Evolutionary conservation across 2,797 vertebrate species (phyloP).

Genomic region (Takifugu rubripes): DNA sequence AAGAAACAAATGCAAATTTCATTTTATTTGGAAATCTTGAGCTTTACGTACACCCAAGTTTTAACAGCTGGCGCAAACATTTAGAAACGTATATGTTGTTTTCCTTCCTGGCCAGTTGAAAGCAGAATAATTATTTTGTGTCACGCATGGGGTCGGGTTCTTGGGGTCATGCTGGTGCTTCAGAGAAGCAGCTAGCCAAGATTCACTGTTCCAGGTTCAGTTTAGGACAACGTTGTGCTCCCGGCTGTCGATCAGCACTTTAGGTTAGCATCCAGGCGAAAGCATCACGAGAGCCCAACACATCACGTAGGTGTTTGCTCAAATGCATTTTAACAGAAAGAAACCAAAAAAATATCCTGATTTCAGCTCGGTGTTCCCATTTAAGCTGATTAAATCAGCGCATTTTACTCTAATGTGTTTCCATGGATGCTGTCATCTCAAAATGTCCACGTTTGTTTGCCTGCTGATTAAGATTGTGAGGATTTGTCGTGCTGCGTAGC

Average conservation of each 20-base stretch:
- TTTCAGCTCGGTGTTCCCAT: constrained; percentile 33
- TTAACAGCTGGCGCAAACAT: constrained; percentile 14
- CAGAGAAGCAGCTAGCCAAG: constrained; percentile 22
- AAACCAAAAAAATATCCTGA: constrained; percentile 40
- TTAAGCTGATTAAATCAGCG: constrained; percentile 53
- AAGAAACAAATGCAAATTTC: constrained; percentile 25
- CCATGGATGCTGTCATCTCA: constrained; percentile 59
- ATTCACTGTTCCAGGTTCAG: constrained; percentile 26
- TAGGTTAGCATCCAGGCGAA: constrained; percentile 52
- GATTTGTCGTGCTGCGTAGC: constrained; percentile 59
- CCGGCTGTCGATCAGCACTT: constrained; percentile 24
- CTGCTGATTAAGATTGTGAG: constrained; percentile 61
- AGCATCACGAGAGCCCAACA: constrained; percentile 42
- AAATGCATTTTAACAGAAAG: constrained; percentile 24
- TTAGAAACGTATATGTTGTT: constrained; percentile 19
- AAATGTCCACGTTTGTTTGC: constrained; percentile 63
- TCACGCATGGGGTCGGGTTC: no score
- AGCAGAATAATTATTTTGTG: constrained; percentile 3
- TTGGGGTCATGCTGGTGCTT: no score
- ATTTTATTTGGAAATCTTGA: no score
- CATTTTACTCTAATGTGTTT: constrained; percentile 58
- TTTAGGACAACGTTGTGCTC: constrained; percentile 18
- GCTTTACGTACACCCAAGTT: not conserved
- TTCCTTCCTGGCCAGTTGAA: constrained; percentile 15
- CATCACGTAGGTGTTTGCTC: constrained; percentile 43